Conservation (phyloP, 2,797 vertebrate species). For the Sternarchorhynchus goeldii region DNA sequence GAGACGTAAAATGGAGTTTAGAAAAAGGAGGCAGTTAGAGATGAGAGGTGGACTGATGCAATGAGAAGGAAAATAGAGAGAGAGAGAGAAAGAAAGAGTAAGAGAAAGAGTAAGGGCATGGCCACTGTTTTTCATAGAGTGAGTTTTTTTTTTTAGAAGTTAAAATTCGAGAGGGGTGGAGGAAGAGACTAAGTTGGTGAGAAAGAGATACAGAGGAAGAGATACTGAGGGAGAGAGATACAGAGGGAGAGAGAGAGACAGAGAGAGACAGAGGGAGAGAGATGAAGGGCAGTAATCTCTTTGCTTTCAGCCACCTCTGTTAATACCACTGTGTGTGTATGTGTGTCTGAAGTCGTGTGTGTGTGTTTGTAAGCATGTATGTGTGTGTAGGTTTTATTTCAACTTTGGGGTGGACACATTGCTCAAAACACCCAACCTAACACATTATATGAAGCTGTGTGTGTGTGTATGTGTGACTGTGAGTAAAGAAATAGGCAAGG, state of each 20-base stretch:
- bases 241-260: neutral
- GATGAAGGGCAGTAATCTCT: neutral
- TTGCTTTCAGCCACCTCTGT: slow-evolving; percentile 54
- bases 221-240: neutral
- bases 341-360: neutral
- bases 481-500: no score
- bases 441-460: no score
- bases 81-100: neutral
- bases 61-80: neutral
- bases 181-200: neutral
- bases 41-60: slow-evolving; percentile 1
- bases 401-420: no score
- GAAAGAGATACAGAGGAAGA: neutral
- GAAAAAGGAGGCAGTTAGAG: neutral
- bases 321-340: neutral
- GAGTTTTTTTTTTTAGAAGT: neutral
- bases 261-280: slow-evolving; percentile 2
- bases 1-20: neutral
- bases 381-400: no score
- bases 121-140: no score
- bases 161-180: neutral
- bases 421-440: no score
- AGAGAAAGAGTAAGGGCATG: neutral
- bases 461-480: no score
- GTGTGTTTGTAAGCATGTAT: no score